phyloP scores from a whole-genome alignment of 2,113 vertebrate species.

The Anthoscopus minutus region DNA sequence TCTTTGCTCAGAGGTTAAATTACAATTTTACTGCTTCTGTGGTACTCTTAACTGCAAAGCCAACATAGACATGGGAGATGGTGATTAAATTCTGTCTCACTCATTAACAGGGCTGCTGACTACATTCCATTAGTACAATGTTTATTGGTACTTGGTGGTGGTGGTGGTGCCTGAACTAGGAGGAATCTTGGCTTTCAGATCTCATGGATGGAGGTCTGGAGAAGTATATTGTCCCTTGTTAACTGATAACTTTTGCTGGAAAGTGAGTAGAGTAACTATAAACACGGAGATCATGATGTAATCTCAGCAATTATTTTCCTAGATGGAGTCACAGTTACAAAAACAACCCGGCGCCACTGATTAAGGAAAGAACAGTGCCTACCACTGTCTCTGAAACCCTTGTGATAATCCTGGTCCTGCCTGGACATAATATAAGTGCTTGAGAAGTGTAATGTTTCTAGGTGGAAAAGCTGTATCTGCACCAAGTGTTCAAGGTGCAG shows the following conservation, averaged over 20 bases:
- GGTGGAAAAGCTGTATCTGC: background rate
- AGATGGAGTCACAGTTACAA: conserved; percentile 23
- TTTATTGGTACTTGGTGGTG: background rate
- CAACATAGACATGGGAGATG: background rate
- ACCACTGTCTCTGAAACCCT: background rate
- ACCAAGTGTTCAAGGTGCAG: background rate
- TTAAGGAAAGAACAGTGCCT: background rate
- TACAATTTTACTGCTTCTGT: background rate
- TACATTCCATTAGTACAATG: background rate
- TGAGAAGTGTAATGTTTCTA: background rate
- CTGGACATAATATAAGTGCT: background rate
- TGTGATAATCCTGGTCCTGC: background rate
- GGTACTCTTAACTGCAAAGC: background rate
- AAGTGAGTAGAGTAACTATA: conserved; percentile 32
- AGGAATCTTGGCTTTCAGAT: conserved; percentile 34
- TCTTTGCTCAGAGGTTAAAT: background rate
- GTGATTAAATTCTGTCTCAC: conserved; percentile 1
- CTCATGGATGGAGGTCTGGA: background rate
- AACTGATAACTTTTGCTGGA: conserved; percentile 25
- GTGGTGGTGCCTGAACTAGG: background rate
- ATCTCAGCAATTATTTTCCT: conserved; percentile 44
- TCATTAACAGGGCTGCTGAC: background rate
- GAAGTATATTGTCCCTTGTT: conserved; percentile 26
- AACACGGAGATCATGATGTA: conserved; percentile 27
- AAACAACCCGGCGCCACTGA: background rate